A percentile compares a stretch with the other conserved stretches of the same genome.
These are phyloP conservation scores for Rhysida immarginata DNA, from an alignment of 1,140 invertebrate species.

Conservation along the genomic window DNA sequence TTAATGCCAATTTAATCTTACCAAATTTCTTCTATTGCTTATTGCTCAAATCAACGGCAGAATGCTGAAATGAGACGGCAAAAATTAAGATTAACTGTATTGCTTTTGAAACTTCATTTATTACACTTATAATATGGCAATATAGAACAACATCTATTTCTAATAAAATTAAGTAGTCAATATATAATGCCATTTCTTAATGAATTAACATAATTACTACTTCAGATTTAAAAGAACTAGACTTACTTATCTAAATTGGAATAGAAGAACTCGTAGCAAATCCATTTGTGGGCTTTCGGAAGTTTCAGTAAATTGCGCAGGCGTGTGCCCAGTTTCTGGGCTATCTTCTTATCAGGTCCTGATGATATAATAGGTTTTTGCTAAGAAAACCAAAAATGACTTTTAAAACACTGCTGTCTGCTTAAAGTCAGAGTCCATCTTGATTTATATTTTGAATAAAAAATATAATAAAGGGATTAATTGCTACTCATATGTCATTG, in stretches of 20 bases:
- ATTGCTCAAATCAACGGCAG: too few relatives aligned
- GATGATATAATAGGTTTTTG: constrained; percentile 7
- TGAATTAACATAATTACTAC: too few relatives aligned
- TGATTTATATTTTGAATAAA: constrained; percentile 7
- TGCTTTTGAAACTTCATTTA: too few relatives aligned
- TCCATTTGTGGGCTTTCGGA: constrained; percentile 98
- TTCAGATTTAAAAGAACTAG: too few relatives aligned
- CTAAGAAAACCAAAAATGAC: constrained; percentile 4
- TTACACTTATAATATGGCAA: too few relatives aligned
- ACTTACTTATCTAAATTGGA: constrained; percentile 82
- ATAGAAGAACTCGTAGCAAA: constrained; percentile 98
- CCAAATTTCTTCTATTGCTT: too few relatives aligned
- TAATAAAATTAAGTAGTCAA: too few relatives aligned
- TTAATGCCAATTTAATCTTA: too few relatives aligned
- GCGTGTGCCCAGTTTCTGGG: constrained; percentile 75
- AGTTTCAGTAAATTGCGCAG: constrained; percentile 91
- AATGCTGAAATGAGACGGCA: too few relatives aligned
- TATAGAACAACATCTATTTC: too few relatives aligned
- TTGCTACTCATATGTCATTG: background rate
- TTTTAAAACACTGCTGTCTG: constrained; percentile 3
- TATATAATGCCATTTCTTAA: too few relatives aligned
- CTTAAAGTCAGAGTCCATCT: background rate
- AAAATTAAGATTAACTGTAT: too few relatives aligned
- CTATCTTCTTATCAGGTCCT: constrained; percentile 43
- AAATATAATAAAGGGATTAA: constrained; percentile 8